Base-by-base conservation (phyloP, 2,113 vertebrate species). In the Alligator mississippiensis region DNA sequence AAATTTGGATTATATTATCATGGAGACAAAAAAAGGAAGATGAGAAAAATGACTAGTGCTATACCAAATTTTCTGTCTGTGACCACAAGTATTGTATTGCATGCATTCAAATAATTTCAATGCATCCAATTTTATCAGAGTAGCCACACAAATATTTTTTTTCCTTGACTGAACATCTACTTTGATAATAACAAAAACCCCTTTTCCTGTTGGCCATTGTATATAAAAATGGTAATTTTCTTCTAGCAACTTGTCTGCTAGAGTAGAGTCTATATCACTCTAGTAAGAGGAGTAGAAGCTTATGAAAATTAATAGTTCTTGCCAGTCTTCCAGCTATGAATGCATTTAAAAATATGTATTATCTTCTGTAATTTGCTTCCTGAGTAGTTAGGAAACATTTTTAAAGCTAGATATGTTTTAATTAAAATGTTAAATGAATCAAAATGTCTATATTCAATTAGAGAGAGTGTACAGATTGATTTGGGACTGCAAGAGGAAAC, bases 401-500 rank as follows among this genome's bases (percentile, higher is more conserved):
- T 94, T 93, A 70, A 90, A 90, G 88, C 72, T 58, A 75, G 75
- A 61, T 66, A 75, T 93, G 64, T 90, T 85, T 84, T 82, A 21
- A 91, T 79, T 92, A 61, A 92, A 96, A 93, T 93, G 38, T 93
- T 22, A 58, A 19, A 30, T 86, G 7, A 58, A 79, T 80, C 87
- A 90, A 94, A 85, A 86, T 85, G 27, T 16, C 17, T 66, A 19
- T 16, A 76, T 90, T 75, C 85, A 47, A 64, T 85, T 80, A 81
- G 5, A 22, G 78, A 92, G 84, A 79, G 66, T 6, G 18, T 12
- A 54, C 47, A 81, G 34, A 70, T 64, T 62, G 14, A 68, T 63
- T 89, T 66, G 82, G 88, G 88, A 96, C 92, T 94, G 66, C 90
- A 60, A 85, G 84, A 66, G 30, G 74, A 58, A 61, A 89, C 93